Conservation (phyloP, 1,140 invertebrate species). For the Meteorus sp. region DNA sequence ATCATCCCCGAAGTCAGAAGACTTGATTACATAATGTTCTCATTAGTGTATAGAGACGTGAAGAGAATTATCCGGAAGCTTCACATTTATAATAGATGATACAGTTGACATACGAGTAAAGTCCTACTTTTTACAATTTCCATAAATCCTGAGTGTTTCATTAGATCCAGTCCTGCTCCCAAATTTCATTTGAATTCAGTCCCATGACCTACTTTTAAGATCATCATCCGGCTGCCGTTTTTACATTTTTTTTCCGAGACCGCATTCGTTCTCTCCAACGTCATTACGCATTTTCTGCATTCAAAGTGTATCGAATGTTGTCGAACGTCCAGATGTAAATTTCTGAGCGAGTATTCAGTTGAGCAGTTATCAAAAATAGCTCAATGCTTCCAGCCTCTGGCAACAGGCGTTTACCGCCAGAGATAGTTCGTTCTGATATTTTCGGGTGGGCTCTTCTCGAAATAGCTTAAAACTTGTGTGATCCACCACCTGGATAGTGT, state of each 20-base stretch:
- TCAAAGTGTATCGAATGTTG: no score
- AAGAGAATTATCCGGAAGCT: constrained; percentile 14
- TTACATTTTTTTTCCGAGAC: no score
- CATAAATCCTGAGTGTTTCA: constrained; percentile 18
- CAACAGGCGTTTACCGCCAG: not conserved
- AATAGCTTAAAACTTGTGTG: constrained; percentile 18
- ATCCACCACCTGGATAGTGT: constrained; percentile 26
- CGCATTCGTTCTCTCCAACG: no score
- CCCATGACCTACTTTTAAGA: no score
- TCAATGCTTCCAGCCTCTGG: constrained; percentile 20
- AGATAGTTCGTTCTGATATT: constrained; percentile 17
- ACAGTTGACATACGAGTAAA: constrained; percentile 18
- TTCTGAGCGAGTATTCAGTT: not conserved
- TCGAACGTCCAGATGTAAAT: no score
- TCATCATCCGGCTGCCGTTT: no score
- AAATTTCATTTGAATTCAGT: no score
- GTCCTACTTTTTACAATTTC: constrained; percentile 22
- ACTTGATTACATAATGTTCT: constrained; percentile 3
- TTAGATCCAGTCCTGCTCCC: not conserved
- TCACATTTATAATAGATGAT: constrained; percentile 14
- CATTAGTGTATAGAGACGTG: constrained; percentile 14
- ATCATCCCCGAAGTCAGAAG: not conserved
- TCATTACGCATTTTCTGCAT: no score
- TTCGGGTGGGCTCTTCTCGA: constrained; percentile 19
- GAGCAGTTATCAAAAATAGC: constrained; percentile 25